Percentiles rank a stretch among this genome's conserved stretches.
Evolutionary conservation across 2,888 invertebrate species (phyloP).

Genomic region (Drosophila robusta): DNA sequence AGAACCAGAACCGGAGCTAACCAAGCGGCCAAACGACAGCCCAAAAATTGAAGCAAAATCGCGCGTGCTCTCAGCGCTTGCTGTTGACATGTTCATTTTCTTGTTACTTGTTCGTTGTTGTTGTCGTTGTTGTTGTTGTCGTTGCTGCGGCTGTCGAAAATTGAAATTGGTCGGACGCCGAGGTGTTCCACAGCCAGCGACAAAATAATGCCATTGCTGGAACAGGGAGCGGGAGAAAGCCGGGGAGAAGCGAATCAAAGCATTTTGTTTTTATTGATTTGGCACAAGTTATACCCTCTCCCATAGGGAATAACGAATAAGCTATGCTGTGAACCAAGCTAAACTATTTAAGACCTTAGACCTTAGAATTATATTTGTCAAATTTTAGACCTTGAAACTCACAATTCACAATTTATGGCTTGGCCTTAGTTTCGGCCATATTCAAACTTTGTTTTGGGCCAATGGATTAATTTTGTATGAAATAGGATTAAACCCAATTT

Average conservation of each 20-base stretch:
- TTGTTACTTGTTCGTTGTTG: slow-evolving; percentile 50
- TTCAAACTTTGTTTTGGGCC: no score
- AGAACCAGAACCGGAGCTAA: slow-evolving; percentile 25
- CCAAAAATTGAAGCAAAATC: slow-evolving; percentile 39
- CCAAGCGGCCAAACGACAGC: slow-evolving; percentile 56
- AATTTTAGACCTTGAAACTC: no score
- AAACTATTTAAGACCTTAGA: no score
- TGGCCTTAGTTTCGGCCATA: no score
- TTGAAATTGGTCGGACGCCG: slow-evolving; percentile 73
- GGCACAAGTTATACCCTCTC: slow-evolving; percentile 21
- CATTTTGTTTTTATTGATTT: slow-evolving; percentile 51
- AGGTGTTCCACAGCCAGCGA: slow-evolving; percentile 58
- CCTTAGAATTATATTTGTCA: no score
- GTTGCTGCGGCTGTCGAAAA: slow-evolving; percentile 61
- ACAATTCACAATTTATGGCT: no score
- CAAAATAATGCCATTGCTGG: slow-evolving; percentile 23
- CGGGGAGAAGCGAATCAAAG: slow-evolving; percentile 50
- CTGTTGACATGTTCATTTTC: slow-evolving; percentile 80
- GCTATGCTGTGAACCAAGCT: neutral
- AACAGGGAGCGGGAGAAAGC: neutral
- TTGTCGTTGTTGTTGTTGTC: slow-evolving; percentile 18
- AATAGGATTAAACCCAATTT: no score
- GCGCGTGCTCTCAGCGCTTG: slow-evolving; percentile 53
- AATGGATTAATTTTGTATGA: no score
- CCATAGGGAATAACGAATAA: neutral